Percentiles rank a stretch among this genome's conserved stretches.
These are phyloP conservation scores for Protodeltote pygarga DNA, from an alignment of 2,888 invertebrate species.

Conservation along the genomic window DNA sequence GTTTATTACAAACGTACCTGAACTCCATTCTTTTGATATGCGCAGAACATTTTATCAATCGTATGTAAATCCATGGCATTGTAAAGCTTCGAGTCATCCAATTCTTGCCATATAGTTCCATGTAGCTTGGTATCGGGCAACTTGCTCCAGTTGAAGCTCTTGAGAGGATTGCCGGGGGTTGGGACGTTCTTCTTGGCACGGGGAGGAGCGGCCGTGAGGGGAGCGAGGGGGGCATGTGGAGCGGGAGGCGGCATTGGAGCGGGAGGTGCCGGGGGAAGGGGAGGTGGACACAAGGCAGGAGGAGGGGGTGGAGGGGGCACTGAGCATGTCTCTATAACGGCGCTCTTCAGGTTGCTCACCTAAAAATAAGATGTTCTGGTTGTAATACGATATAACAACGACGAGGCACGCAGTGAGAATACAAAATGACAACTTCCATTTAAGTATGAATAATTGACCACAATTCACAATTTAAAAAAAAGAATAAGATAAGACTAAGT, in stretches of 20 bases:
- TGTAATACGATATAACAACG: not conserved
- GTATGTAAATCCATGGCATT: conserved; percentile 96
- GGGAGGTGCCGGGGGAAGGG: conserved; percentile 76
- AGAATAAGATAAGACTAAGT: no score
- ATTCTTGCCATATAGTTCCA: conserved; percentile 97
- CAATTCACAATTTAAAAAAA: no score
- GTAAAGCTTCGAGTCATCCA: conserved; percentile 97
- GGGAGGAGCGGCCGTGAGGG: conserved; percentile 86
- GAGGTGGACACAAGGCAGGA: conserved; percentile 85
- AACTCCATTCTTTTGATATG: conserved; percentile 97
- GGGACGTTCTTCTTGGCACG: conserved; percentile 95
- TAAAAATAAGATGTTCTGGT: conserved; percentile 31
- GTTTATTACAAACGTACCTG: conserved; percentile 83
- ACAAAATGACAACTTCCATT: no score
- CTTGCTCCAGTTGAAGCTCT: conserved; percentile 99
- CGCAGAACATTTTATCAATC: conserved; percentile 97
- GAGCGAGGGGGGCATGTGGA: conserved; percentile 85
- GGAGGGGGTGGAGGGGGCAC: conserved; percentile 65
- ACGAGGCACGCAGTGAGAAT: no score
- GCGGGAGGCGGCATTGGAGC: conserved; percentile 88
- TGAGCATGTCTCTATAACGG: conserved; percentile 75
- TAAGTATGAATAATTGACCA: no score
- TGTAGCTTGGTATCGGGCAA: conserved; percentile 95
- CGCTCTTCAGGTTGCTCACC: conserved; percentile 83
- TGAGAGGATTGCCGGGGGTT: conserved; percentile 96